These are phyloP conservation scores for Steinernema hermaphroditum DNA, from an alignment of 2,888 invertebrate genomes.

Conservation along the genomic window DNA sequence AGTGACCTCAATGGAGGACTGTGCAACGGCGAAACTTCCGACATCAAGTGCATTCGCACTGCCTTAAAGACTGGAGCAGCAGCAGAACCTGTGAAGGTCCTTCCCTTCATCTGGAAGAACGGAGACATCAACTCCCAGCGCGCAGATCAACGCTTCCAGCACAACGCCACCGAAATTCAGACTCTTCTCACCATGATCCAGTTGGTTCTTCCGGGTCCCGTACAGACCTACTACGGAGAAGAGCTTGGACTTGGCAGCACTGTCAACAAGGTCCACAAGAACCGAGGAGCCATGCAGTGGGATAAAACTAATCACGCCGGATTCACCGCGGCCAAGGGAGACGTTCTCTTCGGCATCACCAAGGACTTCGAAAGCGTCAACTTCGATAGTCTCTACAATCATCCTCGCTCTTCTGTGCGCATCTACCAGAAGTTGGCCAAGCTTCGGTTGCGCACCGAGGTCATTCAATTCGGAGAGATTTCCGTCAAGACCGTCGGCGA, in stretches of 20 bases:
- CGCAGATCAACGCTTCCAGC: constrained; percentile 15
- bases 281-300: constrained; percentile 40
- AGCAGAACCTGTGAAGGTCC: too few relatives aligned
- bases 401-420: constrained; percentile 46
- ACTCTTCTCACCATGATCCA: constrained; percentile 78
- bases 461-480: constrained; percentile 47
- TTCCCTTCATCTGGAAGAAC: constrained; percentile 24
- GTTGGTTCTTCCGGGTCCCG: constrained; percentile 79
- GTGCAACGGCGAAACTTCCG: not conserved
- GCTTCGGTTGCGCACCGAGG: constrained; percentile 54
- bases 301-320: constrained; percentile 33
- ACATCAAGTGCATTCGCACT: not conserved
- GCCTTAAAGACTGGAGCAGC: too few relatives aligned
- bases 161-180: constrained; percentile 8
- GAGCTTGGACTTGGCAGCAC: constrained; percentile 77
- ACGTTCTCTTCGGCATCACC: constrained; percentile 36
- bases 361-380: constrained; percentile 22
- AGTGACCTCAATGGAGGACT: constrained; percentile 12
- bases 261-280: constrained; percentile 7
- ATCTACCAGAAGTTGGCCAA: constrained; percentile 53
- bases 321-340: constrained; percentile 33
- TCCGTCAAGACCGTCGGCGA: constrained; percentile 30
- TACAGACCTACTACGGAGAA: constrained; percentile 84
- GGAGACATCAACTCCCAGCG: constrained; percentile 24
- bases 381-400: constrained; percentile 32